Percentiles rank a stretch among this genome's conserved stretches.
Conservation (phyloP, 2,888 invertebrate genomes). For the Macrosoma leucophasiata region DNA sequence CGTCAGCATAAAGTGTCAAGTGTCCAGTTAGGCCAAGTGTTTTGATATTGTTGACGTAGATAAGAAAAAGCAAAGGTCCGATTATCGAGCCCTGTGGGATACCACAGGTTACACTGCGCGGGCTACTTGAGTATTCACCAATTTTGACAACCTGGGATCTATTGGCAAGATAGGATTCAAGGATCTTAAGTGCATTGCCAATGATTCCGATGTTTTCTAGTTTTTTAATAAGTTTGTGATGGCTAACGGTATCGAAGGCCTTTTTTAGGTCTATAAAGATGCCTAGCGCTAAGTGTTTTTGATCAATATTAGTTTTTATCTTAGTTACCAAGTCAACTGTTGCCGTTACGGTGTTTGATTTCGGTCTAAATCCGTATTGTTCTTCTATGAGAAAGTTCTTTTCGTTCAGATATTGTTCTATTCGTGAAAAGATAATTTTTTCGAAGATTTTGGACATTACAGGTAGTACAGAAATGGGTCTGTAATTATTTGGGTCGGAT, state of each 20-base stretch:
- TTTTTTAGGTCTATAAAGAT: too few species aligned
- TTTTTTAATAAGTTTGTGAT: too few species aligned
- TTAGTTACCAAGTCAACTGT: not conserved
- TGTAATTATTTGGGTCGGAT: constrained; percentile 7
- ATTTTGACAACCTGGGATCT: too few species aligned
- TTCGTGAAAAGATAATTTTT: constrained; percentile 1
- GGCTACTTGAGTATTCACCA: too few species aligned
- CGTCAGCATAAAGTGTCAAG: constrained; percentile 8
- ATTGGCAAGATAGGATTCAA: too few species aligned
- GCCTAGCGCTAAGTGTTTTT: too few species aligned
- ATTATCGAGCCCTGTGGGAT: constrained; percentile 10
- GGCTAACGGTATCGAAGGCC: too few species aligned
- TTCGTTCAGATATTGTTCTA: not conserved
- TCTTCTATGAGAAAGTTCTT: constrained; percentile 1
- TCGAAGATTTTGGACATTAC: constrained; percentile 11
- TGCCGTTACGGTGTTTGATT: not conserved
- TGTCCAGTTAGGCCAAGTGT: constrained; percentile 7
- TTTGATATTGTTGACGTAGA: constrained; percentile 11
- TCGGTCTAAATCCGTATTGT: constrained; percentile 1
- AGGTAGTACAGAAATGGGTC: constrained; percentile 12
- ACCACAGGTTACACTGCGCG: too few species aligned
- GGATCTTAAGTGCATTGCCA: too few species aligned
- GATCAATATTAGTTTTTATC: too few species aligned
- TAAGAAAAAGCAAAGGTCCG: constrained; percentile 9
- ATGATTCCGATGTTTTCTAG: too few species aligned